Conservation (phyloP, 2,113 vertebrate species). For the Sander lucioperca region DNA sequence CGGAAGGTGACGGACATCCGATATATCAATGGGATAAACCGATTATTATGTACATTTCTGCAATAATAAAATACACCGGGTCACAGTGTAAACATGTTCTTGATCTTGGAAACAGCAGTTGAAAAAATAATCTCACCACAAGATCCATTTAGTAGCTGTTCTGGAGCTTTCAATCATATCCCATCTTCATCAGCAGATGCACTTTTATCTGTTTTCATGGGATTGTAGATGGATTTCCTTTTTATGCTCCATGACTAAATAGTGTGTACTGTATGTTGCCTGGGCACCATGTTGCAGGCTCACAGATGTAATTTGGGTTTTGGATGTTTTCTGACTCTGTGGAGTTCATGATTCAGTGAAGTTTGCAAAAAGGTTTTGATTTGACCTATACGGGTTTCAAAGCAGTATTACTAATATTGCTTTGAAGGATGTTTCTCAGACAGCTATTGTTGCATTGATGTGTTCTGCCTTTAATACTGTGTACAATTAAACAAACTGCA, state of each 20-base stretch:
- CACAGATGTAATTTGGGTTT: constrained; percentile 1
- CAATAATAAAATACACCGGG: too few relatives aligned
- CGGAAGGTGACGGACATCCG: too few relatives aligned
- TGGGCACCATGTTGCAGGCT: neutral
- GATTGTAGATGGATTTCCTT: neutral
- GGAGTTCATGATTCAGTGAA: neutral
- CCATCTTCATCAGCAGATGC: neutral
- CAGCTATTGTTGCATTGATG: neutral
- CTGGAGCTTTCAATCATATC: neutral
- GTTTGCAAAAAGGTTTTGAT: neutral
- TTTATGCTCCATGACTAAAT: neutral
- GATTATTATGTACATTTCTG: too few relatives aligned
- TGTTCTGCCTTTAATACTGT: neutral
- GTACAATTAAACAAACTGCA: neutral
- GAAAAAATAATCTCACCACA: too few relatives aligned
- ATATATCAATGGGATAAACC: too few relatives aligned
- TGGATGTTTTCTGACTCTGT: neutral
- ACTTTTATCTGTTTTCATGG: neutral
- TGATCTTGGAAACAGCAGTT: too few relatives aligned
- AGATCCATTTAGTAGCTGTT: neutral
- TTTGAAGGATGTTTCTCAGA: too few relatives aligned
- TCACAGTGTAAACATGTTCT: too few relatives aligned
- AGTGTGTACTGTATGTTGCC: too few relatives aligned
- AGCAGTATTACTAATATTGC: too few relatives aligned
- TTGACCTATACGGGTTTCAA: too few relatives aligned